These are phyloP conservation scores for Marmota flaviventris DNA, from an alignment of 2,113 vertebrate species.

Conservation along the genomic window DNA sequence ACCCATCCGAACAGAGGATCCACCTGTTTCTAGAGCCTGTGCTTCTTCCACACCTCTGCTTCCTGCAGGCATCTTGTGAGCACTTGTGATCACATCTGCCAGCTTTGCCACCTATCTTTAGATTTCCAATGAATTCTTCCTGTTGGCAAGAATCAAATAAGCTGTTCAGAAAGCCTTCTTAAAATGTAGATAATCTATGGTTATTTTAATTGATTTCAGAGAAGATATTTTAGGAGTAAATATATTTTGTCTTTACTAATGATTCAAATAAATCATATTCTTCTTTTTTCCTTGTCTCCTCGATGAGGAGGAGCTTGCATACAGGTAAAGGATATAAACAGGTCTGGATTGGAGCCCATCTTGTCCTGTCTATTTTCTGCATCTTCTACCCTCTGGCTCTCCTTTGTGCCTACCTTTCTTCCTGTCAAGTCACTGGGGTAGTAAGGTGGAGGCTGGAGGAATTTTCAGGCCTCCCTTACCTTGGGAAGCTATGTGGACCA, in stretches of 20 bases:
- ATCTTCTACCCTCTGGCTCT: not conserved
- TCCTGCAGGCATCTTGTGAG: not conserved
- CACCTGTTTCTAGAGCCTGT: not conserved
- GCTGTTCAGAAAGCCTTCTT: slow-evolving; percentile 23
- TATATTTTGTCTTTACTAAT: slow-evolving; percentile 20
- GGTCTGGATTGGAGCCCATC: not conserved
- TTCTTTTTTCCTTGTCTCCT: not conserved
- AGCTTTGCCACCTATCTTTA: slow-evolving; percentile 48
- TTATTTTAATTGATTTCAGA: not conserved
- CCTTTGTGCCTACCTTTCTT: not conserved
- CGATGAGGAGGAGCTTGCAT: not conserved
- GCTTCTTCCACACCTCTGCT: not conserved
- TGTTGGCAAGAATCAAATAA: slow-evolving; percentile 16
- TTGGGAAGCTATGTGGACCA: not conserved
- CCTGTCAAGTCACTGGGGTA: not conserved
- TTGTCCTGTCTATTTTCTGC: not conserved
- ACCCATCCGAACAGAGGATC: not conserved
- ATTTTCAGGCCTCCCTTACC: not conserved
- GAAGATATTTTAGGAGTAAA: not conserved
- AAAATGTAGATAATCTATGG: not conserved
- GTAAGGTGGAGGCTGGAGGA: not conserved
- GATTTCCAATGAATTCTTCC: slow-evolving; percentile 43
- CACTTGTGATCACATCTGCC: slow-evolving; percentile 31
- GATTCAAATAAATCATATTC: not conserved
- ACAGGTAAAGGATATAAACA: not conserved